A percentile compares a stretch with the other conserved stretches of the same genome.
Evolutionary conservation across 2,888 invertebrate species (phyloP).

Genomic region (Drosophila kanekoi): DNA sequence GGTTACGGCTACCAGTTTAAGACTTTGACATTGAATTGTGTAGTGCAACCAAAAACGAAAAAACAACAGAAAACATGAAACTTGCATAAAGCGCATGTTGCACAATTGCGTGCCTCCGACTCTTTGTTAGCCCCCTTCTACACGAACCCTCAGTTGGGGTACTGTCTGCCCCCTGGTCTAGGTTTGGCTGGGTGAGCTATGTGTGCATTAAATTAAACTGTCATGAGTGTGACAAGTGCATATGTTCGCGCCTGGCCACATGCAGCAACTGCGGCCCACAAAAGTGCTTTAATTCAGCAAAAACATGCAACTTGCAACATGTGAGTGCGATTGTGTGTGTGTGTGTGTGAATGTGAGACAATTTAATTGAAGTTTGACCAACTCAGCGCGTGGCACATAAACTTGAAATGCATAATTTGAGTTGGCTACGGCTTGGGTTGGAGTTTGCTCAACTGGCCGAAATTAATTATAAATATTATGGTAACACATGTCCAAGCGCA

Average conservation of each 20-base stretch:
- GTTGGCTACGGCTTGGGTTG: constrained; percentile 24
- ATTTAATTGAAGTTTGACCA: constrained; percentile 68
- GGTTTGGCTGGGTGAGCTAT: constrained; percentile 67
- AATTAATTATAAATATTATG: constrained; percentile 66
- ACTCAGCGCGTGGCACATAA: constrained; percentile 67
- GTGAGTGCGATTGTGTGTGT: constrained; percentile 6
- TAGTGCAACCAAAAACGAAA: constrained; percentile 34
- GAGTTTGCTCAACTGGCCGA: constrained; percentile 27
- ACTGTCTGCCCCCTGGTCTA: constrained; percentile 16
- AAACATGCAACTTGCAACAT: constrained; percentile 70
- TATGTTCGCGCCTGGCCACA: constrained; percentile 72
- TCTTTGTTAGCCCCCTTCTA: neutral
- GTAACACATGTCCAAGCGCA: constrained; percentile 55
- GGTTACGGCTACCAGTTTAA: constrained; percentile 39
- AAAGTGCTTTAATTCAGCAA: constrained; percentile 73
- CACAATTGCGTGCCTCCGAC: constrained; percentile 74
- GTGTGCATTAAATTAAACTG: constrained; percentile 81
- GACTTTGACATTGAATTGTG: constrained; percentile 78
- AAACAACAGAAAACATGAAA: constrained; percentile 28
- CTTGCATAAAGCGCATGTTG: constrained; percentile 74
- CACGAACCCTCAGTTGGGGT: constrained; percentile 3
- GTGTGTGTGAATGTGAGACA: constrained; percentile 50
- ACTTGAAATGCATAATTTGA: constrained; percentile 69
- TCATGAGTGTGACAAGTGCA: constrained; percentile 81
- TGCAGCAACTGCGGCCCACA: constrained; percentile 38